Percentiles rank a stretch among this genome's conserved stretches.
Conservation (phyloP, 2,113 vertebrate genomes). For the Sciurus niger region DNA sequence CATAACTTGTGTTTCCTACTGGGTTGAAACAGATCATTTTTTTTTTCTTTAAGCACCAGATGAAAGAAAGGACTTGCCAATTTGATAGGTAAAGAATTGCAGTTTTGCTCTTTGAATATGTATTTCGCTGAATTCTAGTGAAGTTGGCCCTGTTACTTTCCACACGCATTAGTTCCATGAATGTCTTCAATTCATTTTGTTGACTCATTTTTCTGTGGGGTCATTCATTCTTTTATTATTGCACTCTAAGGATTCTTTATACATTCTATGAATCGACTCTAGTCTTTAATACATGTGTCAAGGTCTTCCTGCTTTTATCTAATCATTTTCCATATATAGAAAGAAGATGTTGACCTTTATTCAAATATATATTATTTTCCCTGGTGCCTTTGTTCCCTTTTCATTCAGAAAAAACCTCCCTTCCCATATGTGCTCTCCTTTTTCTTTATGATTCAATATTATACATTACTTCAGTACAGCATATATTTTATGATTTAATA, state of each 20-base stretch:
- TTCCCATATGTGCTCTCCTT: neutral
- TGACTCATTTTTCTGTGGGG: neutral
- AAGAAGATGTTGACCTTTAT: neutral
- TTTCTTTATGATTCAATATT: neutral
- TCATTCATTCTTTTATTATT: neutral
- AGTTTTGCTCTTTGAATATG: neutral
- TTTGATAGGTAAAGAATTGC: neutral
- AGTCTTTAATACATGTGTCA: neutral
- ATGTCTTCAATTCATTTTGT: neutral
- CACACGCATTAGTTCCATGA: neutral
- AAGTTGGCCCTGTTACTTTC: neutral
- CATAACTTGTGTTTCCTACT: neutral
- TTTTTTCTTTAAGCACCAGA: constrained; percentile 24
- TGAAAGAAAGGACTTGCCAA: neutral
- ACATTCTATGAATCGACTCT: neutral
- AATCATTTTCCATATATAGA: neutral
- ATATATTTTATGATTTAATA: neutral
- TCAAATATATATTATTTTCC: neutral
- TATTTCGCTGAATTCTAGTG: neutral
- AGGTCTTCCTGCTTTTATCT: neutral
- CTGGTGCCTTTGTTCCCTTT: neutral
- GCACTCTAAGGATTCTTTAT: neutral
- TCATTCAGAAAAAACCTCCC: neutral
- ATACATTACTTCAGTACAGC: neutral
- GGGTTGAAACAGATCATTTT: neutral